Conservation (phyloP, 2,888 invertebrate species). For the Seira musarum region DNA sequence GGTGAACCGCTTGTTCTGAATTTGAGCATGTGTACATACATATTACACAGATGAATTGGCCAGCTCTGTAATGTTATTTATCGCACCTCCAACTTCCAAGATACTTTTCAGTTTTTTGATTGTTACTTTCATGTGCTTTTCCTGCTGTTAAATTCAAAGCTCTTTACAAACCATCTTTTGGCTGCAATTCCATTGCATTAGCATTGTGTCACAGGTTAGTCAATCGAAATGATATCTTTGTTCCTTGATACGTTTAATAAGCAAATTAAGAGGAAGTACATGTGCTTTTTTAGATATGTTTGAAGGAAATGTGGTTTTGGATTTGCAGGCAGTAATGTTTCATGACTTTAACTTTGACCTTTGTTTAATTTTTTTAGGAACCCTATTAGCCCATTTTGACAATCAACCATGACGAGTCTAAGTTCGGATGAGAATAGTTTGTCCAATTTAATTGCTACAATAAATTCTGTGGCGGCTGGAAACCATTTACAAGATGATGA, state of each 20-base stretch:
- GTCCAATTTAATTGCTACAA: slow-evolving; percentile 48
- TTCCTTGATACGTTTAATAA: neutral
- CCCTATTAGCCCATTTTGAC: too few species aligned
- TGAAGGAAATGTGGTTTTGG: too few species aligned
- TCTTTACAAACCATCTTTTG: slow-evolving; percentile 14
- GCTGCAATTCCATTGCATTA: too few species aligned
- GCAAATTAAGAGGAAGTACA: too few species aligned
- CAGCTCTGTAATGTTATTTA: too few species aligned
- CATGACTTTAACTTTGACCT: too few species aligned
- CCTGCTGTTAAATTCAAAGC: slow-evolving; percentile 30
- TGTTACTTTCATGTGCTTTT: slow-evolving; percentile 6
- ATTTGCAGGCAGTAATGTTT: too few species aligned
- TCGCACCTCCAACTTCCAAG: slow-evolving; percentile 28
- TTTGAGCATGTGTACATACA: too few species aligned
- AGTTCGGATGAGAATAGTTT: slow-evolving; percentile 2
- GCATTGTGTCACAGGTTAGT: slow-evolving; percentile 3
- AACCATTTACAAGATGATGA: neutral
- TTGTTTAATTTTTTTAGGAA: too few species aligned
- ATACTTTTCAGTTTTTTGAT: slow-evolving; percentile 55
- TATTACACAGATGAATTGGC: too few species aligned
- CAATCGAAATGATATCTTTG: neutral
- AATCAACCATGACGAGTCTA: too few species aligned
- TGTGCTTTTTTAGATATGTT: neutral
- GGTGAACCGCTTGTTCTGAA: too few species aligned
- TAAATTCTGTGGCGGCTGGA: slow-evolving; percentile 48